Percentiles rank a stretch among this genome's conserved stretches.
Evolutionary conservation across 2,888 invertebrate genomes (phyloP).

Genomic region (Opisthograptis luteolata): DNA sequence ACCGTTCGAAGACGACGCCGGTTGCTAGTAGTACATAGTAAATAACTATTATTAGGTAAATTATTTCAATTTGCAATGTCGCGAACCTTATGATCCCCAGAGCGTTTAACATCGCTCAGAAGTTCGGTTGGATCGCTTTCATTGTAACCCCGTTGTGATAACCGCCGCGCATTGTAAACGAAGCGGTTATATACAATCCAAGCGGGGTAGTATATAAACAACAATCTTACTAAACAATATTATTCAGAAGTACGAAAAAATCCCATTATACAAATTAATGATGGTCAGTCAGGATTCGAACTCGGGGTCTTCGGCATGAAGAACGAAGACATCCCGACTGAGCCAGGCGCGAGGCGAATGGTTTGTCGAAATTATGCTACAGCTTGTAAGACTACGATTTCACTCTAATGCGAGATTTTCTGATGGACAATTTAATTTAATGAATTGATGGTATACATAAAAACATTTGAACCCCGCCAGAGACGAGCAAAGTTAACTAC

Average conservation of each 20-base stretch:
- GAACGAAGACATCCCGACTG: neutral
- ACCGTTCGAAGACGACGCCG: no score
- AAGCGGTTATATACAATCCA: no score
- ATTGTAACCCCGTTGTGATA: constrained; percentile 28
- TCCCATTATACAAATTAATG: neutral
- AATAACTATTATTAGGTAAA: no score
- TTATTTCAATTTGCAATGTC: constrained; percentile 28
- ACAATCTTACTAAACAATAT: no score
- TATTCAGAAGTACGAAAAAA: no score
- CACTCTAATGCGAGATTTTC: no score
- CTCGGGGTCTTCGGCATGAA: neutral
- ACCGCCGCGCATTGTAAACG: constrained; percentile 5
- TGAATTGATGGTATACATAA: no score
- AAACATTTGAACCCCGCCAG: no score
- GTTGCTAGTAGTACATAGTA: no score
- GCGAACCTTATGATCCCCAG: constrained; percentile 41
- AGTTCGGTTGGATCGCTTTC: constrained; percentile 43
- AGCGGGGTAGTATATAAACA: no score
- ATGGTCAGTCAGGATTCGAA: constrained; percentile 6
- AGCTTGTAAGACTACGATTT: neutral
- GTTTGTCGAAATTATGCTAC: neutral
- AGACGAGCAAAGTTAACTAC: no score
- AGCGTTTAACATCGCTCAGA: constrained; percentile 27
- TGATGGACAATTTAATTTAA: no score
- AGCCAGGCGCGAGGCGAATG: neutral